A percentile compares a stretch with the other conserved stretches of the same genome.
Conservation (phyloP, 2,888 invertebrate genomes). For the Phengaris arion region DNA sequence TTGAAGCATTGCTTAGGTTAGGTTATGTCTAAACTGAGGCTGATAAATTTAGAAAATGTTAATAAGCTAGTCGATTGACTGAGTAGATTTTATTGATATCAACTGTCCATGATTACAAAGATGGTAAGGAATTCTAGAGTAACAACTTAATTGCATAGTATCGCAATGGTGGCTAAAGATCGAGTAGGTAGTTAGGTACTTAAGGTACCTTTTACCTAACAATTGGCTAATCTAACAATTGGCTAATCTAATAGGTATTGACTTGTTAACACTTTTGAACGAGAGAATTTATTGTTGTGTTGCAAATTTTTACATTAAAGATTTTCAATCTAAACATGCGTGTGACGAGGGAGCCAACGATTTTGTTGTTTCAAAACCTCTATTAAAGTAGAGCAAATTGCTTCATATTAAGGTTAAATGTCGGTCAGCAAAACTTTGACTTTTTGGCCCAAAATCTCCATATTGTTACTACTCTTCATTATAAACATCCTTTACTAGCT, state of each 20-base stretch:
- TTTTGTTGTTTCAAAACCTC: no score
- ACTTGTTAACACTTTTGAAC: not conserved
- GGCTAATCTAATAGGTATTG: not conserved
- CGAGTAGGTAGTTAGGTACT: not conserved
- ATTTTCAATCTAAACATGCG: no score
- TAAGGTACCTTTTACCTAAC: not conserved
- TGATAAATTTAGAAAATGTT: not conserved
- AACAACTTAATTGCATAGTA: conserved; percentile 25
- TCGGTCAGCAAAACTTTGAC: no score
- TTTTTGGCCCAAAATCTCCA: no score
- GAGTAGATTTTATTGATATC: not conserved
- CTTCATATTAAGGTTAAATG: no score
- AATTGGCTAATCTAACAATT: not conserved
- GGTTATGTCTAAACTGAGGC: not conserved
- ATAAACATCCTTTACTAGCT: no score
- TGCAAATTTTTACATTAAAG: no score
- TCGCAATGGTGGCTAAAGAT: not conserved
- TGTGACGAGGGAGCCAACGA: no score
- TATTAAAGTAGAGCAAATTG: no score
- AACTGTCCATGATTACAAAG: conserved; percentile 1
- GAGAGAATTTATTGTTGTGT: no score
- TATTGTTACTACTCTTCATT: no score
- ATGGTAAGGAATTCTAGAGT: conserved; percentile 20
- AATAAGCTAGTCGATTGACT: not conserved
- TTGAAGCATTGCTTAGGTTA: no score